Evolutionary conservation across 2,888 invertebrate species (phyloP).

Genomic region (Aproaerema taeniolella): DNA sequence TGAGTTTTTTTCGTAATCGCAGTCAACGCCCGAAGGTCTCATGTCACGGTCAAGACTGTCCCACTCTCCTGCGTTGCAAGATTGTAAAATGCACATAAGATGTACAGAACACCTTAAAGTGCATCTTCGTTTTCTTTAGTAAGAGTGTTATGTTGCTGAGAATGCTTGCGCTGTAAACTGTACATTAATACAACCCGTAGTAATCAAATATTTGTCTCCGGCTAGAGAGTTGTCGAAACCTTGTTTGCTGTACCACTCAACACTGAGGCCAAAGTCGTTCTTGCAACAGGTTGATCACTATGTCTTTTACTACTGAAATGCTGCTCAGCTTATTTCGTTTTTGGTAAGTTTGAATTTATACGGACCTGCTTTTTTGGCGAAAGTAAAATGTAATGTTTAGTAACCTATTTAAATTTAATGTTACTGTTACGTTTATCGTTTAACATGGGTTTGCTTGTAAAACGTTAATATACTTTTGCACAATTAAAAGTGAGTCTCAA

Average conservation of each 20-base stretch:
- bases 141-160: no score
- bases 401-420: no score
- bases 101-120: no score
- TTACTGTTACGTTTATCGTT: no score
- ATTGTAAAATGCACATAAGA: conserved; percentile 7
- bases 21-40: conserved; percentile 9
- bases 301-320: conserved; percentile 13
- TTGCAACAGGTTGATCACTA: conserved; percentile 28
- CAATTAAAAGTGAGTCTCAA: no score
- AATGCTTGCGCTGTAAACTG: conserved; percentile 1
- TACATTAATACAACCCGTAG: conserved; percentile 8
- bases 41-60: conserved; percentile 9
- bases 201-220: conserved; percentile 35
- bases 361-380: no score
- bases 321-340: not conserved
- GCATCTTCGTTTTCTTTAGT: no score
- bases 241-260: conserved; percentile 30
- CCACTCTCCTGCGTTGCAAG: conserved; percentile 1
- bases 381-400: no score
- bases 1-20: conserved; percentile 1
- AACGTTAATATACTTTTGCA: no score
- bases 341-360: not conserved
- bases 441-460: no score
- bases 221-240: conserved; percentile 36
- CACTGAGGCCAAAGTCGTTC: conserved; percentile 35